phyloP scores from a whole-genome alignment of 2,888 invertebrate genomes.

The Junonia oenone region DNA sequence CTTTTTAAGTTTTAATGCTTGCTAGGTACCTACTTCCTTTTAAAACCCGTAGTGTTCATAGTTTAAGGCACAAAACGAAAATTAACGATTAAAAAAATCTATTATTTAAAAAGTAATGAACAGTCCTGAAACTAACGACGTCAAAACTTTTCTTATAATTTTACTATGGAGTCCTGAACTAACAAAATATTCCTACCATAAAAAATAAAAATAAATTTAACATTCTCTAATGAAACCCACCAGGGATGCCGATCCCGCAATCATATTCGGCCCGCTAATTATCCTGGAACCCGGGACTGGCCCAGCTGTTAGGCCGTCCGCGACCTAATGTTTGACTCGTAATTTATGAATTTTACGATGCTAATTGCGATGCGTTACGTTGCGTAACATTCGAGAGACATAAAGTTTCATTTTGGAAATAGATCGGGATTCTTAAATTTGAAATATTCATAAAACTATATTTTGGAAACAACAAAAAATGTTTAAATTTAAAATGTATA shows the following conservation, averaged over 20 bases:
- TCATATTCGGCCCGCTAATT: conserved; percentile 16
- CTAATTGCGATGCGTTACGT: conserved; percentile 14
- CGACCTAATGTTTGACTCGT: conserved; percentile 5
- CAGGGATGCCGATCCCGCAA: conserved; percentile 15
- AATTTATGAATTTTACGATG: conserved; percentile 21
- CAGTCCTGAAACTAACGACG: no score
- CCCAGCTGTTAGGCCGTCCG: conserved; percentile 1
- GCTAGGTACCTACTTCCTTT: no score
- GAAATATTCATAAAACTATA: not conserved
- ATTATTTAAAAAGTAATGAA: no score
- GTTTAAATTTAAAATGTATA: not conserved
- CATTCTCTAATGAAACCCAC: not conserved
- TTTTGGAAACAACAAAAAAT: not conserved
- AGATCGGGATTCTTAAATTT: no score
- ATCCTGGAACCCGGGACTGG: conserved; percentile 5
- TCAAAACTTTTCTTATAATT: no score
- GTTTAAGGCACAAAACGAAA: no score
- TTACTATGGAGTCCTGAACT: no score
- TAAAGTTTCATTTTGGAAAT: not conserved
- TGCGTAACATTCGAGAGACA: not conserved
- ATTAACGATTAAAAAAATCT: no score
- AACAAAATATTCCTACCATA: not conserved
- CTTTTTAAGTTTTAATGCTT: no score
- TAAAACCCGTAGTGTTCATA: no score
- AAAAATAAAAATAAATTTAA: conserved; percentile 5